Base-by-base conservation (phyloP, 2,113 vertebrate species). In the Anhinga anhinga region DNA sequence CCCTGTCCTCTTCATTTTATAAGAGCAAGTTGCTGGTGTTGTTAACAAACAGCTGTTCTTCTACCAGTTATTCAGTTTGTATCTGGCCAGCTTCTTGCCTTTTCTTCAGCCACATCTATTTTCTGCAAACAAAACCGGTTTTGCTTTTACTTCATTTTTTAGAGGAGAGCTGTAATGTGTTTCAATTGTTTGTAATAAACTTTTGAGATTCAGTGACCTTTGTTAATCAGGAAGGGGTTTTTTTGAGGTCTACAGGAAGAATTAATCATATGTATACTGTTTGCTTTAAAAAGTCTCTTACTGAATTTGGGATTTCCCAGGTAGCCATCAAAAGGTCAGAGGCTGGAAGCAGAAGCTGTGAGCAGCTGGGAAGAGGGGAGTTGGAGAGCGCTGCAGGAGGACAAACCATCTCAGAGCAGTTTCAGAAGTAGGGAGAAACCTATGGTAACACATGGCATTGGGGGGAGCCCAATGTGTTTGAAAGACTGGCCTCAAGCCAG, bases 121-220 rank as follows among this genome's bases (percentile, higher is more conserved):
- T 90, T 59, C 72, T 76, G 59, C 73, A 79, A 42, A 62, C 14
- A 84, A 71, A 74, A n/a, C 7, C 3, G 7, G 7, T 62, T 86
- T 78, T 82, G 34, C 32, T 84, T 94, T 58, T 42, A 36, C 23
- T 63, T 84, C 0, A 3, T 58, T 40, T 44, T 93, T 55, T 34
- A 63, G 27, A 45, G 25, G 10, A 88, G 15, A 44, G 20, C 27
- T 84, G 63, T 30, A 71, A 50, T 10, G 8, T n/a, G 17, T 88
- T 91, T 59, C 50, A 83, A 29, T 82, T 78, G 82, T 86, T 91
- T 88, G 80, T 38, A 82, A 16, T 65, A 49, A 95, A 96, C 67
- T 95, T 95, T 79, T 74, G 88, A 92, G 88, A 94, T 92, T 93
- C 91, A 63, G 62, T 95, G 96, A 96, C 92, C 90, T 97, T 93